Base-by-base conservation (phyloP, 53 echinoderm and acorn worm species). In the Mesocentrotus franciscanus region DNA sequence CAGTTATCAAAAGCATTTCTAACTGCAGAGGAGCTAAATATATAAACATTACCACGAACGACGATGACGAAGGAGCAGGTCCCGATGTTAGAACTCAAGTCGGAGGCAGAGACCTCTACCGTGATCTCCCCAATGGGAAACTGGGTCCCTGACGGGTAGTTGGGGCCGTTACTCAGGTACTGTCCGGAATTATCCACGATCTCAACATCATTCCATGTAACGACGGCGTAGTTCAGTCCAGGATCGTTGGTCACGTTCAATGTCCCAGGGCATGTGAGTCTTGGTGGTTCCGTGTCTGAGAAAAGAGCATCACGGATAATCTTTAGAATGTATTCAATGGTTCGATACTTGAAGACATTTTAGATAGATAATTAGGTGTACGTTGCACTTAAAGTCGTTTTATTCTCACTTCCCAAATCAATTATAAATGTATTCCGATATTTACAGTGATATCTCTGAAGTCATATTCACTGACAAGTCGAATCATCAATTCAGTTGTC, bases 151-250 rank as follows among this genome's bases (percentile, higher is more conserved):
- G 95, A 92, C 4, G 95, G 27, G 59, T 87, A 72, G 35, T 49
- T 39, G 9, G 72, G 85, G 9, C 71, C 66, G 8, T 62, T 49
- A 14, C 85, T 85, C 24, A 61, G 70, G 56, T 39, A 85, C 24
- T 94, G 39, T 62, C 96, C 96, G 7, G 95, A 96, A 76, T 96
- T 96, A 64, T 96, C 96, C 11, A 56, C 34, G 59, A 95, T 92
- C 18, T 85, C 87, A 2, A 94, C 81, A 58, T 96, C 95, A 12
- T 60, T 76, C 89, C 95, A 95, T 8, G 71, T 92, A 1, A 95
- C 92, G 35, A 76, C 92, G 16, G 92, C 96, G 36, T 96, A 95
- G 32, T 79, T 13, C 30, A 90, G 20, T n/a, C 93, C 95, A 0
- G 75, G 84, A 1, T 91, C 92, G 16, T 92, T 95, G 89, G 92